These are phyloP conservation scores for Petrocephalus schoutedeni DNA, from an alignment of 2,797 vertebrate species.

Conservation along the genomic window DNA sequence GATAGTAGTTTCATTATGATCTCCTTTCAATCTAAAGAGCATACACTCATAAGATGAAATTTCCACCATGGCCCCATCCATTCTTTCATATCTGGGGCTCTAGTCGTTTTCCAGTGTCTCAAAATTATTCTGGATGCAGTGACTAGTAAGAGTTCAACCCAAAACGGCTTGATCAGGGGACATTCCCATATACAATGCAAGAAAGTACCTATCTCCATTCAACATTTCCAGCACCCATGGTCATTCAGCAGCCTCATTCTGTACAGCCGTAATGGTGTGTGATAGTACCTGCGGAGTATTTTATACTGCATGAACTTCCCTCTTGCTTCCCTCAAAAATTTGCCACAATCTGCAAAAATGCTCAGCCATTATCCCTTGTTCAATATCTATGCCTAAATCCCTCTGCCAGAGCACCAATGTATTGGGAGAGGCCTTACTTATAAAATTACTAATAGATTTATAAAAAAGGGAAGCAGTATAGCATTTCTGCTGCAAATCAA, in stretches of 20 bases:
- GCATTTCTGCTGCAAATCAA: background rate
- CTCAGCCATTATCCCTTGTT: background rate
- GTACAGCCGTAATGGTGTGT: background rate
- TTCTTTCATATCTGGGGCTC: background rate
- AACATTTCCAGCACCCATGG: background rate
- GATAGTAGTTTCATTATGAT: no score
- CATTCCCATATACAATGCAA: background rate
- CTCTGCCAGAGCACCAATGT: background rate
- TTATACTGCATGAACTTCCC: background rate
- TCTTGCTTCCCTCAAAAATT: background rate
- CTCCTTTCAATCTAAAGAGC: background rate
- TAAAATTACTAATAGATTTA: background rate
- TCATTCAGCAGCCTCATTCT: background rate
- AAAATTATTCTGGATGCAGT: background rate
- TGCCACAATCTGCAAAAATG: background rate
- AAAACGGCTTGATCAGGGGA: background rate
- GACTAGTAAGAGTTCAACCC: background rate
- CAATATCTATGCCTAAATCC: background rate
- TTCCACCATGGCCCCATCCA: background rate
- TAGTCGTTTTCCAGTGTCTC: background rate
- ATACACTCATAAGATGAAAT: background rate
- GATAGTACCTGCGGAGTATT: background rate
- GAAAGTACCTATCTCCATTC: background rate
- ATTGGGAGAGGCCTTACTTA: background rate
- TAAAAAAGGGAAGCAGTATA: background rate